Percentiles rank a stretch among this genome's conserved stretches.
These are phyloP conservation scores for Phrynocephalus vlangalii DNA, from an alignment of 2,797 vertebrate genomes.

Conservation along the genomic window DNA sequence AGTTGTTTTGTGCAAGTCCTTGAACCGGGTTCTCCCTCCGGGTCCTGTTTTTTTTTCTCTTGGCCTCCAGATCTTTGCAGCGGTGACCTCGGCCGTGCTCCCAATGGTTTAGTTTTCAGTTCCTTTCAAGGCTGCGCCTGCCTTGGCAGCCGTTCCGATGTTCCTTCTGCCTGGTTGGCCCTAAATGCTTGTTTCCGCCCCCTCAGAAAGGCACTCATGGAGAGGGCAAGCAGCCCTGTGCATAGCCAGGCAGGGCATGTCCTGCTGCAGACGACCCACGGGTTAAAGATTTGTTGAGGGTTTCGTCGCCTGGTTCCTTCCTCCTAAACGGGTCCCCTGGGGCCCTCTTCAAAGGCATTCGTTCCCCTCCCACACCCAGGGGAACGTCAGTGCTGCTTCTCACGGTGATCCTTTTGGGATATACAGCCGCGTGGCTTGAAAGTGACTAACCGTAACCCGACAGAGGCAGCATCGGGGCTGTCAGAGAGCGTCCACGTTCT, in stretches of 20 bases:
- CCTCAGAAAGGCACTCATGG: background rate
- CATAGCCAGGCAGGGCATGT: too few species aligned
- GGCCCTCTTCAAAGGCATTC: background rate
- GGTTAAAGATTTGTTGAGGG: too few species aligned
- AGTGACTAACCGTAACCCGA: background rate
- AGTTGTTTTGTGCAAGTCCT: background rate
- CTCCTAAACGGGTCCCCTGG: too few species aligned
- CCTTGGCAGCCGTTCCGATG: background rate
- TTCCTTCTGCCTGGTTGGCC: too few species aligned
- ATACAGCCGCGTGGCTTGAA: too few species aligned
- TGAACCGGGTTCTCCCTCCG: background rate
- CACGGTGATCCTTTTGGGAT: background rate
- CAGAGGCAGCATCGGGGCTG: background rate
- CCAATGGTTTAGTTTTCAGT: fast-evolving
- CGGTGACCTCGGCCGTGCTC: slow-evolving; percentile 13
- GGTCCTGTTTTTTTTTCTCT: background rate
- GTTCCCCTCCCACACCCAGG: background rate
- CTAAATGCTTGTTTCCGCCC: too few species aligned
- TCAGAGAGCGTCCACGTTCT: background rate
- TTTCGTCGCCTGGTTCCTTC: too few species aligned
- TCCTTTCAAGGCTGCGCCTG: background rate
- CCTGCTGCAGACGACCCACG: background rate
- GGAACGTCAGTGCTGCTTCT: background rate
- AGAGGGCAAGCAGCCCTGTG: too few species aligned
- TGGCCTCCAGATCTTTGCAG: background rate